phyloP scores from a whole-genome alignment of 1,140 invertebrate genomes.

The Ceratosolen solmsi region DNA sequence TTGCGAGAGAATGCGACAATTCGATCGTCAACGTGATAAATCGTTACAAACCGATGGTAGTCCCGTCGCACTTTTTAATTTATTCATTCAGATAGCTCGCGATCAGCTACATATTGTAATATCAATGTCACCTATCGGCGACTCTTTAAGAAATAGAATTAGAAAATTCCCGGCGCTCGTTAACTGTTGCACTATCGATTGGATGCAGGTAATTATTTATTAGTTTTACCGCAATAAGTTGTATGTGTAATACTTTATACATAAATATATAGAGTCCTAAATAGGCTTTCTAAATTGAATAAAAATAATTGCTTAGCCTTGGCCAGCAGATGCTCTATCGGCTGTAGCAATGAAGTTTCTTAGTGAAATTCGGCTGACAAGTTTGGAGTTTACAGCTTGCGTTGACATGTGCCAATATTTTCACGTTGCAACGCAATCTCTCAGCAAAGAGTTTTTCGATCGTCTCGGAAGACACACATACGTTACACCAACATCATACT shows the following conservation, averaged over 20 bases:
- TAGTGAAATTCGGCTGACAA: conserved; percentile 86
- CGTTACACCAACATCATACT: conserved; percentile 94
- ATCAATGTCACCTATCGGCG: conserved; percentile 92
- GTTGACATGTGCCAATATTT: conserved; percentile 94
- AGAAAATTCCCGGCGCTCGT: conserved; percentile 95
- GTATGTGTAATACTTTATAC: too few relatives aligned
- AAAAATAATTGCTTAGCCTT: conserved; percentile 76
- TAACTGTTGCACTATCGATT: conserved; percentile 97
- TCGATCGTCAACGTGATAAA: conserved; percentile 93
- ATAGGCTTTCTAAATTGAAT: too few relatives aligned
- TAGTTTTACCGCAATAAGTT: too few relatives aligned
- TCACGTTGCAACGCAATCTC: conserved; percentile 86
- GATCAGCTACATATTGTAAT: conserved; percentile 95
- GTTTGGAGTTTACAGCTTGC: conserved; percentile 80
- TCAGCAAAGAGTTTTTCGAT: conserved; percentile 83
- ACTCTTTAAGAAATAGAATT: conserved; percentile 87
- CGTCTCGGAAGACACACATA: conserved; percentile 87
- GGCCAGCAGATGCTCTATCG: conserved; percentile 93
- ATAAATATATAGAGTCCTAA: too few relatives aligned
- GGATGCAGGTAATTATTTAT: conserved; percentile 87
- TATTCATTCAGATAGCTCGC: conserved; percentile 90
- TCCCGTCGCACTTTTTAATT: conserved; percentile 91
- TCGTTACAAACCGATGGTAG: conserved; percentile 94
- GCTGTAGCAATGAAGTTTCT: conserved; percentile 93
- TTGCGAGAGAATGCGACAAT: conserved; percentile 93